Conservation (phyloP, 1,140 invertebrate species). For the Brachionus koreanus region DNA sequence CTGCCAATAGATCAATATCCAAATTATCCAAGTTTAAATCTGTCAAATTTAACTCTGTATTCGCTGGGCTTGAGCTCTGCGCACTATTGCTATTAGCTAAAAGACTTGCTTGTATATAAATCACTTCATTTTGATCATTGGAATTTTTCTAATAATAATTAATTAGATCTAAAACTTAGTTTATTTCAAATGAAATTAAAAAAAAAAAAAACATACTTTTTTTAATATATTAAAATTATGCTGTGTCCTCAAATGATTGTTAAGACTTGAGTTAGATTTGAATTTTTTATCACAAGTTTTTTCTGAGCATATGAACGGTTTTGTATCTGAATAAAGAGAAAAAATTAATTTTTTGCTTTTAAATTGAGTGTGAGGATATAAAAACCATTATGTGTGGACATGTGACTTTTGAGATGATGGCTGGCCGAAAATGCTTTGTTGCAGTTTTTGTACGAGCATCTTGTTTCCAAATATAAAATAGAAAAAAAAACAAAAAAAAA, state of each 20-base stretch:
- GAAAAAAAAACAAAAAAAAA: constrained; percentile 45
- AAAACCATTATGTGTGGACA: constrained; percentile 67
- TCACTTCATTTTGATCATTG: background rate
- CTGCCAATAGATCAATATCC: background rate
- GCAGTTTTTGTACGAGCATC: constrained; percentile 75
- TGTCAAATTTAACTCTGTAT: background rate
- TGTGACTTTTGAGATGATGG: constrained; percentile 84
- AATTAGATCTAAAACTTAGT: too few relatives aligned
- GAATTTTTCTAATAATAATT: background rate
- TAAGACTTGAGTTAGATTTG: constrained; percentile 27
- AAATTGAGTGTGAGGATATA: background rate
- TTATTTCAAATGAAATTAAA: too few relatives aligned
- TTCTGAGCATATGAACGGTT: constrained; percentile 31
- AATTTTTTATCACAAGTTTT: constrained; percentile 39
- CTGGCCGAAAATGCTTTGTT: constrained; percentile 85
- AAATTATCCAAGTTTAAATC: background rate
- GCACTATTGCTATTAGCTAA: background rate
- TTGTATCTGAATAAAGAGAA: background rate
- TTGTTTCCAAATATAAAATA: constrained; percentile 57
- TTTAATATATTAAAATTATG: constrained; percentile 39
- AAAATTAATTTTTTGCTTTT: background rate
- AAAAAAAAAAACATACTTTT: background rate
- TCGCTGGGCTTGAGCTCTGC: background rate
- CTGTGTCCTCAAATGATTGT: constrained; percentile 23
- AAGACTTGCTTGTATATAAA: constrained; percentile 32